Conservation (phyloP, 2,888 invertebrate species). For the Polydrusus tereticollis region DNA sequence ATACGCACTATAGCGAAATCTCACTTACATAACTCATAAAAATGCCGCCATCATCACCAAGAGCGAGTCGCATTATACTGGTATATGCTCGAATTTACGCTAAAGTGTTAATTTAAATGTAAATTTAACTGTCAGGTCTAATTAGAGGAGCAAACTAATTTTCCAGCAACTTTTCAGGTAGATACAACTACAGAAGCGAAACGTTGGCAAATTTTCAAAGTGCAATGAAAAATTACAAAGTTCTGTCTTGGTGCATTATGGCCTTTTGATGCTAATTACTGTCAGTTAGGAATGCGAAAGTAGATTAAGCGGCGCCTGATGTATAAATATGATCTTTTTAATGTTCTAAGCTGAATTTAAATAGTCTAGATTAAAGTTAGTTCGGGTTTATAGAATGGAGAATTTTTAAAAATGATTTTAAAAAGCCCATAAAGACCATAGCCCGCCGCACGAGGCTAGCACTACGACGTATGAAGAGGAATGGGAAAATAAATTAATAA, state of each 20-base stretch:
- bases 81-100: conserved; percentile 32
- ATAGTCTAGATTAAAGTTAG: background rate
- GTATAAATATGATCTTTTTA: background rate
- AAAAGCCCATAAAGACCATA: too few relatives aligned
- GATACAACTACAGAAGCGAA: conserved; percentile 12
- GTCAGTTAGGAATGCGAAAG: background rate
- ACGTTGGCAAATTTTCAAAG: conserved; percentile 36
- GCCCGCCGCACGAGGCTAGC: too few relatives aligned
- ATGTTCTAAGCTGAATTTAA: too few relatives aligned
- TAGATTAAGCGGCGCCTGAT: background rate
- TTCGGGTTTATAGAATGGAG: too few relatives aligned
- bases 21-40: conserved; percentile 12
- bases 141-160: conserved; percentile 39
- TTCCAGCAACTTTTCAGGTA: conserved; percentile 37
- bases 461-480: too few relatives aligned
- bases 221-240: conserved; percentile 23
- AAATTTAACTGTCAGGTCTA: conserved; percentile 39
- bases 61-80: conserved; percentile 19
- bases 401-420: too few relatives aligned
- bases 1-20: background rate
- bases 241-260: background rate
- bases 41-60: background rate
- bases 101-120: conserved; percentile 42
- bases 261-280: conserved; percentile 7
- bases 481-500: too few relatives aligned